Evolutionary conservation across 92 coral and sea anemone species (phyloP).

Genomic region (Blastomussa wellsi): DNA sequence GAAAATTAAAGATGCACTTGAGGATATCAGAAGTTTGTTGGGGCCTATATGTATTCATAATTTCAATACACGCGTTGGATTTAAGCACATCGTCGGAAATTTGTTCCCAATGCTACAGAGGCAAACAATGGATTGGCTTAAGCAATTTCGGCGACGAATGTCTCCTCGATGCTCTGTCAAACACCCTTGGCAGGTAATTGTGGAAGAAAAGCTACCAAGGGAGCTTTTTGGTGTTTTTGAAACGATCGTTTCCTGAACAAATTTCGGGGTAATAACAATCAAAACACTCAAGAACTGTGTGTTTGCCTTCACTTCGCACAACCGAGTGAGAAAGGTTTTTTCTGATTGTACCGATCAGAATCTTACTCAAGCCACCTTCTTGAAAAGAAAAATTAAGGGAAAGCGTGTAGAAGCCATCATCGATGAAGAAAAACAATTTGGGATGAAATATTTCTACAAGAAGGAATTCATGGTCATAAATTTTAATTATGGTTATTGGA

Average conservation of each 20-base stretch:
- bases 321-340: too few relatives aligned
- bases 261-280: not conserved
- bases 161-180: conserved; percentile 10
- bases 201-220: conserved; percentile 17
- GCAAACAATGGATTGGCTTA: conserved; percentile 9
- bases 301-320: too few relatives aligned
- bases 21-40: conserved; percentile 6
- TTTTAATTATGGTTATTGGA: too few relatives aligned
- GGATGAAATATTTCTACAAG: too few relatives aligned
- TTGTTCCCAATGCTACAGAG: conserved; percentile 4
- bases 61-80: conserved; percentile 12
- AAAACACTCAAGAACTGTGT: conserved; percentile 6
- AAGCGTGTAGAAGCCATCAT: too few relatives aligned
- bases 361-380: too few relatives aligned
- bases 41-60: conserved; percentile 13
- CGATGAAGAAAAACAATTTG: too few relatives aligned
- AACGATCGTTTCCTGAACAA: conserved; percentile 15
- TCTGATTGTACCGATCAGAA: too few relatives aligned
- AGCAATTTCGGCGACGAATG: conserved; percentile 26
- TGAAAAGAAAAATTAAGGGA: too few relatives aligned
- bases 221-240: conserved; percentile 23
- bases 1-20: conserved; percentile 3
- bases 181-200: conserved; percentile 24
- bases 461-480: too few relatives aligned
- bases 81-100: conserved; percentile 24